A percentile compares a stretch with the other conserved stretches of the same genome.
Conservation (phyloP, 1,140 invertebrate species). For the Wasmannia auropunctata region DNA sequence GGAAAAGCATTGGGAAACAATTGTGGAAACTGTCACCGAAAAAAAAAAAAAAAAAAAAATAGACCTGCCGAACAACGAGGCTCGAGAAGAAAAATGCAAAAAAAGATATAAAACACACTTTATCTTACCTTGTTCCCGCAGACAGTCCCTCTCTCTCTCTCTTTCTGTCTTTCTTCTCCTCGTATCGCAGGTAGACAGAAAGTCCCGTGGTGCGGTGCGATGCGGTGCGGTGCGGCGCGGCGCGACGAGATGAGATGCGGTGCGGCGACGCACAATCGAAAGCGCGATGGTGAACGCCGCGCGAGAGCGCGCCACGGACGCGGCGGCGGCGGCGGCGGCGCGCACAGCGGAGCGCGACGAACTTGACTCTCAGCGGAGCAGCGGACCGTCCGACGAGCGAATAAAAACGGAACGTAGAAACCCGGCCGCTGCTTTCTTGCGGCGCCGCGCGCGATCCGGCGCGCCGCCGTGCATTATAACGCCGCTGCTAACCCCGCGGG, state of each 20-base stretch:
- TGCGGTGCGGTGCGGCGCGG: constrained; percentile 31
- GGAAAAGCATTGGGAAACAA: neutral
- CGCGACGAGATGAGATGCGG: constrained; percentile 22
- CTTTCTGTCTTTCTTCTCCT: neutral
- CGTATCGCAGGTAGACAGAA: constrained; percentile 1
- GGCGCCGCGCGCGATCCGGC: constrained; percentile 49
- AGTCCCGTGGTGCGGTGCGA: neutral
- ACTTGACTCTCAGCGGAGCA: constrained; percentile 72
- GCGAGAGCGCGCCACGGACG: constrained; percentile 63
- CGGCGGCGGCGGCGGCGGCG: constrained; percentile 37
- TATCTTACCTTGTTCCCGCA: constrained; percentile 17
- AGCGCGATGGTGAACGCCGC: constrained; percentile 66
- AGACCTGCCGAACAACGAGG: neutral
- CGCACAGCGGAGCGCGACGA: constrained; percentile 73
- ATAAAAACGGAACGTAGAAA: constrained; percentile 70
- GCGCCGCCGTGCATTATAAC: constrained; percentile 41
- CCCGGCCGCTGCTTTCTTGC: constrained; percentile 66
- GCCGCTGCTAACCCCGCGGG: no score
- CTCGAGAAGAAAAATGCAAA: neutral
- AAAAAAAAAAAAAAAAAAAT: neutral
- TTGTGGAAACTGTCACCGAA: neutral
- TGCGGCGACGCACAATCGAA: constrained; percentile 62
- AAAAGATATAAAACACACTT: neutral
- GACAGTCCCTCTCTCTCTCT: constrained; percentile 10
- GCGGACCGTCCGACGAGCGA: constrained; percentile 71